These are phyloP conservation scores for Craseonycteris thonglongyai DNA, from an alignment of 2,113 vertebrate species.

Conservation along the genomic window DNA sequence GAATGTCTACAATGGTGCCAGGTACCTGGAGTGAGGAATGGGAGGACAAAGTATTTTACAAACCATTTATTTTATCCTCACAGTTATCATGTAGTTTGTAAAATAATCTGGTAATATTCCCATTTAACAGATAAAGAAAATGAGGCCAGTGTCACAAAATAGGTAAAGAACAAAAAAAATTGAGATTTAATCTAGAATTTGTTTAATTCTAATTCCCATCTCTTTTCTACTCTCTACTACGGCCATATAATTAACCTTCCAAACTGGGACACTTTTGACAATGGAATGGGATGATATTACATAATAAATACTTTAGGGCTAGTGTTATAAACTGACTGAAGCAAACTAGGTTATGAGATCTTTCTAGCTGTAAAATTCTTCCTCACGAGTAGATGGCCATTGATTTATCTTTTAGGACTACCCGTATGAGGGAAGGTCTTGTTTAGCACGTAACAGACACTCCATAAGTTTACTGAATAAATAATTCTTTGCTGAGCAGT, in stretches of 20 bases:
- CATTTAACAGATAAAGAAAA: neutral
- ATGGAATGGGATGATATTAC: neutral
- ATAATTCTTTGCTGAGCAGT: neutral
- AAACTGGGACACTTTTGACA: neutral
- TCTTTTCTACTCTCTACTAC: neutral
- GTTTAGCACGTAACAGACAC: neutral
- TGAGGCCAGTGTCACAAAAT: neutral
- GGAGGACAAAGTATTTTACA: neutral
- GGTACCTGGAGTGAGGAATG: accelerated
- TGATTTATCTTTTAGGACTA: neutral
- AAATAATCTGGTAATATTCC: neutral
- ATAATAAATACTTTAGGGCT: neutral
- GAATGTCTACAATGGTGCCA: neutral
- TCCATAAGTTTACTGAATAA: neutral
- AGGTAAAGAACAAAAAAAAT: neutral
- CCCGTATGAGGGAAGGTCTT: neutral
- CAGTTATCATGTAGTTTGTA: neutral
- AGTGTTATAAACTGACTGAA: neutral
- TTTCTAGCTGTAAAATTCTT: neutral
- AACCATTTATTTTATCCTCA: neutral
- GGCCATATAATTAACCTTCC: neutral
- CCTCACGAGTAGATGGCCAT: neutral
- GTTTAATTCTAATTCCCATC: neutral
- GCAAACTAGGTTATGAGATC: neutral
- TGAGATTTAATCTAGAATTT: neutral